Conservation (phyloP, 2,797 vertebrate species). For the Fistularia tabacaria region DNA sequence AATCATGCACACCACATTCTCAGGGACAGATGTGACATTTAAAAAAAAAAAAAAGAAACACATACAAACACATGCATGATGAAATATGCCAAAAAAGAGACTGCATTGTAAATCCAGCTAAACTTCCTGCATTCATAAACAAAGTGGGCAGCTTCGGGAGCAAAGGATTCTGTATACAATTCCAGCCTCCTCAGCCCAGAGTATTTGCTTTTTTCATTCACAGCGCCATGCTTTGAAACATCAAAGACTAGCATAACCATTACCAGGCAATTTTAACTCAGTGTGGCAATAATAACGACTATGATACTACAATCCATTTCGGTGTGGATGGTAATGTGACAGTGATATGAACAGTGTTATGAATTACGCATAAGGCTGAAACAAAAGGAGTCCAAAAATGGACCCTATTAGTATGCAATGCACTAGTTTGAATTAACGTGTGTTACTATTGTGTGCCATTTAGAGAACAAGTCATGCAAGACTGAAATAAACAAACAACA, state of each 20-base stretch:
- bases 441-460: slow-evolving; percentile 19
- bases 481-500: slow-evolving; percentile 36
- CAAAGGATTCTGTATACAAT: slow-evolving; percentile 42
- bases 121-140: slow-evolving; percentile 34
- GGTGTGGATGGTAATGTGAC: slow-evolving; percentile 41
- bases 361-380: slow-evolving; percentile 65
- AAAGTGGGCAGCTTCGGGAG: slow-evolving; percentile 40
- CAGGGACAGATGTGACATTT: slow-evolving; percentile 15
- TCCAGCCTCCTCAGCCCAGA: slow-evolving; percentile 5
- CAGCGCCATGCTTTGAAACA: slow-evolving; percentile 51
- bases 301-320: slow-evolving; percentile 51
- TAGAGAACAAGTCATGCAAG: slow-evolving; percentile 31
- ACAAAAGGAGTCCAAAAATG: slow-evolving; percentile 54
- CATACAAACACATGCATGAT: slow-evolving; percentile 8
- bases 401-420: slow-evolving; percentile 53
- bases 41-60: background rate
- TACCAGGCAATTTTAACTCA: slow-evolving; percentile 63
- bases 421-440: slow-evolving; percentile 35
- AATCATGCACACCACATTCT: slow-evolving; percentile 45
- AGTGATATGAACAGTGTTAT: slow-evolving; percentile 39
- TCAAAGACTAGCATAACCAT: slow-evolving; percentile 63
- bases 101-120: slow-evolving; percentile 37
- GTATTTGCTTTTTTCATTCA: no score
- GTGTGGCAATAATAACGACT: slow-evolving; percentile 53
- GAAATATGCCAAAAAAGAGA: slow-evolving; percentile 14